Percentiles rank a stretch among this genome's conserved stretches.
These are phyloP conservation scores for Puma concolor DNA, from an alignment of 2,113 vertebrate genomes.

Conservation along the genomic window DNA sequence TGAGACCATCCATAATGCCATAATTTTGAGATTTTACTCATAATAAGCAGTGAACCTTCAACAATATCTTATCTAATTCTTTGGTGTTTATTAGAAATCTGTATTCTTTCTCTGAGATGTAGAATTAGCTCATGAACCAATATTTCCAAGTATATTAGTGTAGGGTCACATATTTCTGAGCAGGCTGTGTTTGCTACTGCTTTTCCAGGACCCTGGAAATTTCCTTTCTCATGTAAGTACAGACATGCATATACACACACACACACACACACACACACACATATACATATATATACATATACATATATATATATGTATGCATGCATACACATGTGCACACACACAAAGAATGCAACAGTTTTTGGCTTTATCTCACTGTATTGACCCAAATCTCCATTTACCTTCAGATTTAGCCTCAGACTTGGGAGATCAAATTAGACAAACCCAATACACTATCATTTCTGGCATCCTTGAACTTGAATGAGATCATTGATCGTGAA, in stretches of 20 bases:
- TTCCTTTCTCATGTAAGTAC: neutral
- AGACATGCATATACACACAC: neutral
- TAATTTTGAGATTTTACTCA: slow-evolving; percentile 1
- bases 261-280: fast-evolving
- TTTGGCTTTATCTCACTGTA: neutral
- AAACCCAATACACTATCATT: neutral
- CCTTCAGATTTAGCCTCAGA: neutral
- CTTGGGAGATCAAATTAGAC: neutral
- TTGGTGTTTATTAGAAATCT: neutral
- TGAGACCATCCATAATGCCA: neutral
- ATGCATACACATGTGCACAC: neutral
- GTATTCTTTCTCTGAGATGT: neutral
- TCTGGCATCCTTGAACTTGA: neutral
- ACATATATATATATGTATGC: fast-evolving
- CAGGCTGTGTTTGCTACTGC: neutral
- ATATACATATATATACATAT: fast-evolving
- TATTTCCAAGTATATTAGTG: neutral
- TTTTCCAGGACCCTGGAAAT: neutral
- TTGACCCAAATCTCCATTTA: neutral
- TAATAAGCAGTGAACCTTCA: neutral
- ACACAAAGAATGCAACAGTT: neutral
- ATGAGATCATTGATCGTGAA: neutral
- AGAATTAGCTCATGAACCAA: neutral
- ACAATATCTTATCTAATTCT: neutral
- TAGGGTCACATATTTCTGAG: neutral